Conservation (phyloP, 2,888 invertebrate genomes). For the Xestia c-nigrum region DNA sequence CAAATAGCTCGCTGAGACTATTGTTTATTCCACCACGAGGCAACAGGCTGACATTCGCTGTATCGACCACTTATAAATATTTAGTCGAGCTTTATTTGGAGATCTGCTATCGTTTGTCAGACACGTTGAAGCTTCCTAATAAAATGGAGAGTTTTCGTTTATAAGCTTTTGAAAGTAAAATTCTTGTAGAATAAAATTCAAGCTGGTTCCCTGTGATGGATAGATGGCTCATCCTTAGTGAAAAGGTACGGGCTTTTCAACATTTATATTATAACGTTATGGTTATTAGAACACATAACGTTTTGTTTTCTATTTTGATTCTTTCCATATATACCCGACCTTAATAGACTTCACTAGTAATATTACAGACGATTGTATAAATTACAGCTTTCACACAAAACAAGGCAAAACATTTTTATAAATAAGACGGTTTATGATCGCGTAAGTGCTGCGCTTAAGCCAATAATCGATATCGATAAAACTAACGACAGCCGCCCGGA, state of each 20-base stretch:
- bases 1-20: constrained; percentile 77
- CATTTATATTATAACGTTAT: constrained; percentile 2
- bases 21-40: constrained; percentile 80
- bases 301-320: background rate
- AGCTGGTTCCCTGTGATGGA: constrained; percentile 19
- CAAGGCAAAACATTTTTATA: constrained; percentile 46
- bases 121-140: constrained; percentile 72
- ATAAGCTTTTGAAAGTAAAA: constrained; percentile 59
- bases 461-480: constrained; percentile 67
- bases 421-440: constrained; percentile 55
- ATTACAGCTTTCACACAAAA: constrained; percentile 49
- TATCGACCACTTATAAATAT: constrained; percentile 83
- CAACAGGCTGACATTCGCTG: constrained; percentile 76
- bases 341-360: constrained; percentile 11
- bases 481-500: constrained; percentile 56
- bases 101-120: constrained; percentile 79
- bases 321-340: background rate
- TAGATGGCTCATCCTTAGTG: background rate
- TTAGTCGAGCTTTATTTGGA: constrained; percentile 81
- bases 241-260: background rate
- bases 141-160: constrained; percentile 68
- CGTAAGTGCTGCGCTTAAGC: constrained; percentile 60
- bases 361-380: constrained; percentile 26
- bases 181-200: constrained; percentile 33
- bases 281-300: background rate